phyloP scores from a whole-genome alignment of 2,113 vertebrate species.

The Acinonyx jubatus region DNA sequence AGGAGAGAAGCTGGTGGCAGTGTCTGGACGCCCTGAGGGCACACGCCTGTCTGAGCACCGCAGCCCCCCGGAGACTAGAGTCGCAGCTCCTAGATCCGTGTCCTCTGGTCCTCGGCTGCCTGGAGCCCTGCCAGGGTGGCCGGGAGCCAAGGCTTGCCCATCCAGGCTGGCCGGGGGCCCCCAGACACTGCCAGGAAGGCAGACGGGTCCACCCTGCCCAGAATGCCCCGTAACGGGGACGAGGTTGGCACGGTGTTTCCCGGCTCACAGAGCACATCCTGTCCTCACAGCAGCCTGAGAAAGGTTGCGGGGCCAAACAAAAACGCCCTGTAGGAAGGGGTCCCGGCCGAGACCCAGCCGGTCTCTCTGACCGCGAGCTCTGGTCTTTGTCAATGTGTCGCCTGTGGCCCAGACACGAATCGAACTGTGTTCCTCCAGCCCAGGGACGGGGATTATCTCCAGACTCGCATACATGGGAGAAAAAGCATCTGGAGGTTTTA shows the following conservation, averaged over 20 bases:
- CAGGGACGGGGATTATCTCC: neutral
- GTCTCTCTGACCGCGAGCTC: neutral
- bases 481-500: constrained; percentile 41
- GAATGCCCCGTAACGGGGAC: neutral
- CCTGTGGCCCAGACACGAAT: constrained; percentile 34
- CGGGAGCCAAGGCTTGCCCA: neutral
- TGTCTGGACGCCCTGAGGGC: neutral
- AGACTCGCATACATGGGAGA: neutral
- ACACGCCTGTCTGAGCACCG: neutral
- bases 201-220: rapidly evolving
- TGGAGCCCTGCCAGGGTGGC: neutral
- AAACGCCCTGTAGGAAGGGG: neutral
- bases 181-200: neutral
- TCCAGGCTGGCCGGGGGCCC: neutral
- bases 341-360: neutral
- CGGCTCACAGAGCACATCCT: neutral
- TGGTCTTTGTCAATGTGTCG: neutral
- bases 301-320: neutral
- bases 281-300: neutral
- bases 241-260: neutral
- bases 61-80: neutral
- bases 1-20: neutral
- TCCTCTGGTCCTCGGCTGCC: neutral
- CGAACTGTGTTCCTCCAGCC: neutral
- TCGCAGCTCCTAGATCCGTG: too few species aligned